Evolutionary conservation across 2,113 vertebrate species (phyloP).

Genomic region (Notarius quadriscutis): DNA sequence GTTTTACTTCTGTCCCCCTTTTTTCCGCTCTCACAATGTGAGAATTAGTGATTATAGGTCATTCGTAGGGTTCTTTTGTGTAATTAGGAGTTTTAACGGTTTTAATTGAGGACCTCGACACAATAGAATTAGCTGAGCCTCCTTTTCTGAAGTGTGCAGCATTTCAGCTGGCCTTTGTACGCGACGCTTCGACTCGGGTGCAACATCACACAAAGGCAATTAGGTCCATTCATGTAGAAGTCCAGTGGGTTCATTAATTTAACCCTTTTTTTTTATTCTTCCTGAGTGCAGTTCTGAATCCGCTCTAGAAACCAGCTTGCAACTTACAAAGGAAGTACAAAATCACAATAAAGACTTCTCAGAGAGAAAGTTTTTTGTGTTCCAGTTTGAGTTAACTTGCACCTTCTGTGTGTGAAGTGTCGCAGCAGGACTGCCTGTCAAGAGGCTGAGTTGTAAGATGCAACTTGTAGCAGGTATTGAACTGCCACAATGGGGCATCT

Average conservation of each 20-base stretch:
- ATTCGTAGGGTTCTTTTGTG: slow-evolving; percentile 63
- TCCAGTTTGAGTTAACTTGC: slow-evolving; percentile 1
- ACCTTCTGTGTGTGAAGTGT: neutral
- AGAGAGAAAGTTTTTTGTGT: neutral
- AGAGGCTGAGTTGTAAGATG: neutral
- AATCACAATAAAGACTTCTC: neutral
- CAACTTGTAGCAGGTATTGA: slow-evolving; percentile 18
- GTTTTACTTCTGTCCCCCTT: slow-evolving; percentile 49
- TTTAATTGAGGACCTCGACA: slow-evolving; percentile 69
- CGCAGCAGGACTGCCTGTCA: slow-evolving; percentile 13
- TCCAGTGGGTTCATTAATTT: slow-evolving; percentile 54
- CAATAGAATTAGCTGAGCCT: slow-evolving; percentile 69
- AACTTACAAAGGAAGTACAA: neutral
- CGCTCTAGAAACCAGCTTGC: no score
- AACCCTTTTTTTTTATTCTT: slow-evolving; percentile 58
- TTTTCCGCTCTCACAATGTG: slow-evolving; percentile 53
- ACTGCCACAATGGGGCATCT: neutral
- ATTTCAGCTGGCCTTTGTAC: slow-evolving; percentile 60
- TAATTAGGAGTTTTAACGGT: slow-evolving; percentile 68
- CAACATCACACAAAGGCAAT: slow-evolving; percentile 71
- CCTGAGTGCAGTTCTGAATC: slow-evolving; percentile 27
- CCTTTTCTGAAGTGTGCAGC: slow-evolving; percentile 49
- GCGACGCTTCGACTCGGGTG: slow-evolving; percentile 51
- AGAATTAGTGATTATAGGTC: slow-evolving; percentile 65
- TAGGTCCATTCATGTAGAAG: slow-evolving; percentile 63